Evolutionary conservation across 2,113 vertebrate species (phyloP), one percentile per base, ranked within the genome.

Genomic region (Phoxinus phoxinus): DNA sequence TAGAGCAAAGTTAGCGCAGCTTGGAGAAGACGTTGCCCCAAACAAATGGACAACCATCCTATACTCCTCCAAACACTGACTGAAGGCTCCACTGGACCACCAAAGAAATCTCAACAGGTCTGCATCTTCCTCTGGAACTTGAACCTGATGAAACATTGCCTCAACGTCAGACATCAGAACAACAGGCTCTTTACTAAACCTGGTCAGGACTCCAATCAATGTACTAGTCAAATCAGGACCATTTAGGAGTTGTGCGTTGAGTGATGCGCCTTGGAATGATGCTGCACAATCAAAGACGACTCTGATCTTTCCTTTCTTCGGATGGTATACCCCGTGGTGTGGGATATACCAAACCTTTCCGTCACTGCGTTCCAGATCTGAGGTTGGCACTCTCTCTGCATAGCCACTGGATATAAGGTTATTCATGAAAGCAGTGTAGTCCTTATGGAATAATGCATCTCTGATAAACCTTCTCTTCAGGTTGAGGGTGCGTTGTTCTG

Each of bases 381-480:
- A 30, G 25, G 61, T 4, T 65, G 61, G 61, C 61, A 65, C n/a
- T 30, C 25, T 65, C 61, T 65, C 61, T 65, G 61, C 61, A 65
- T 65, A 65, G 61, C 61, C 61, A 30, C 11, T 65, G 13, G 61
- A 65, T 65, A 65, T 13, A 65, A 65, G 61, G 61, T 65, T 65
- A 61, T 61, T 25, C 59, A 61, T 61, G 3, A 23, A 61, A 6
- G n/a, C 59, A 27, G 10, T 61, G 59, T 61, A 61, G 21, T 61
- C 59, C 59, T 61, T 25, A 61, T 61, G 59, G 59, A 61, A 61
- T 25, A 61, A 61, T 61, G 59, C n/a, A 25, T 61, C 59, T 61
- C 59, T 61, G 59, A 61, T 5, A 61, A 61, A 61, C n/a, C 59
- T 25, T 61, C 59, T 61, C n/a, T 61, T 61, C 23, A 61, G 23